Base-by-base conservation (phyloP, 1,140 invertebrate species). In the Tribolium madens region DNA sequence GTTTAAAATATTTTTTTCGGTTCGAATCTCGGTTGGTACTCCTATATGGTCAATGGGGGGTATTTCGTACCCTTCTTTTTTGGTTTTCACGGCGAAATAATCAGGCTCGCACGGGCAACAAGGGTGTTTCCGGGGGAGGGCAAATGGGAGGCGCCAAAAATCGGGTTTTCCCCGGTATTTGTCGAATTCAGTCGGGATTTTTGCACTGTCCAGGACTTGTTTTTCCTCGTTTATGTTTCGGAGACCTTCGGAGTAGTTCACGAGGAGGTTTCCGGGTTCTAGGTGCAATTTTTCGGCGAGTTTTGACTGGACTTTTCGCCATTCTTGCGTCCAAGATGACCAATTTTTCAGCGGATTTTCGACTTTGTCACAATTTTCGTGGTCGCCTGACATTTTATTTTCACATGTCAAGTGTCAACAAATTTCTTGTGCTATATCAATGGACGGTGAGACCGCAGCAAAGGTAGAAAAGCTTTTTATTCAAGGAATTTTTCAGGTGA, bases 121-220 rank as follows among this genome's bases (percentile, higher is more conserved):
- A 3, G 73, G 74, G 73, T 12, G 46, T 33, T 9, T 42, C n/a
- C 77, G 46, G 5, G 60, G 57, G 42, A 73, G 60, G 47, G 17
- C 36, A 14, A 13, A n/a, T 9, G 82, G 81, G 2, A 82, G 18
- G 46, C 71, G 76, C 80, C 81, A 84, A 42, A 82, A 83, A 2
- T 68, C 73, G 3, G 82, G 82, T 64, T 83, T 81, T 26, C 82
- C 82, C 33, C 82, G 68, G 9, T 79, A 80, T 60, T 79, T 79
- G 76, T 84, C 82, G 33, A 80, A 79, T 36, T 78, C 5, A 0
- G 70, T 76, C 3, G 60, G 46, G 14, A 82, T 83, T 52, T 79
- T 78, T 3, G 73, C 76, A 36, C 79, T 75, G 2, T 75, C 69
- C 21, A 81, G 47, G 0, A 76, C 2, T 31, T 57, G n/a, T 50